phyloP scores from a whole-genome alignment of 2,888 invertebrate species.

The Cactoblastis cactorum region DNA sequence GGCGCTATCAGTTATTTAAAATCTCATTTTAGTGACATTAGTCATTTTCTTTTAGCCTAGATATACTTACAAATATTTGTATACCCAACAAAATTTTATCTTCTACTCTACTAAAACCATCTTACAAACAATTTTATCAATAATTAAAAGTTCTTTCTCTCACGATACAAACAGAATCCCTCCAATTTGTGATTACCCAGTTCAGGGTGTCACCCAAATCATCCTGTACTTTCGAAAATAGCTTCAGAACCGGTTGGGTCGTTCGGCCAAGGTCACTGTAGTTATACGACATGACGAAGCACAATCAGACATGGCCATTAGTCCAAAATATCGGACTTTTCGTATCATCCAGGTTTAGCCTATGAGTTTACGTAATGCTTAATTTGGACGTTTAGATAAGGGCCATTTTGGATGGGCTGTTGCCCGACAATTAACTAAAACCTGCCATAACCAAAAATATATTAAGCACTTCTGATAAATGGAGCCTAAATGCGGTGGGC shows the following conservation, averaged over 20 bases:
- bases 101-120: too few relatives aligned
- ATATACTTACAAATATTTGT: too few relatives aligned
- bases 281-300: slow-evolving; percentile 8
- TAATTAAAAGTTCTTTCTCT: too few relatives aligned
- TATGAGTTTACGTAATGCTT: background rate
- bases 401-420: background rate
- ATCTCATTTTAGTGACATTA: too few relatives aligned
- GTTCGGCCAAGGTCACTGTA: slow-evolving; percentile 1
- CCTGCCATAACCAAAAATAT: slow-evolving; percentile 2
- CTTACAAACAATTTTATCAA: too few relatives aligned
- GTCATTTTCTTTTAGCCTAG: too few relatives aligned
- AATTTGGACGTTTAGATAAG: background rate
- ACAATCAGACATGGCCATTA: background rate
- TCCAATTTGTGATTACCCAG: background rate
- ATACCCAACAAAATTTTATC: too few relatives aligned
- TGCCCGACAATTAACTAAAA: too few relatives aligned
- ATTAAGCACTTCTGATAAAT: slow-evolving; percentile 5
- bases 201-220: background rate
- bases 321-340: background rate
- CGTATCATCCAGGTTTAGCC: background rate
- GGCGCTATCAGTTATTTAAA: background rate
- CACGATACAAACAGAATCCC: background rate
- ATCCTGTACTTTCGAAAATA: slow-evolving; percentile 10
- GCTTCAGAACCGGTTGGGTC: background rate
- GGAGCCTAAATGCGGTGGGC: background rate